These are phyloP conservation scores for Synanceia verrucosa DNA, from an alignment of 2,797 vertebrate species.

Conservation along the genomic window DNA sequence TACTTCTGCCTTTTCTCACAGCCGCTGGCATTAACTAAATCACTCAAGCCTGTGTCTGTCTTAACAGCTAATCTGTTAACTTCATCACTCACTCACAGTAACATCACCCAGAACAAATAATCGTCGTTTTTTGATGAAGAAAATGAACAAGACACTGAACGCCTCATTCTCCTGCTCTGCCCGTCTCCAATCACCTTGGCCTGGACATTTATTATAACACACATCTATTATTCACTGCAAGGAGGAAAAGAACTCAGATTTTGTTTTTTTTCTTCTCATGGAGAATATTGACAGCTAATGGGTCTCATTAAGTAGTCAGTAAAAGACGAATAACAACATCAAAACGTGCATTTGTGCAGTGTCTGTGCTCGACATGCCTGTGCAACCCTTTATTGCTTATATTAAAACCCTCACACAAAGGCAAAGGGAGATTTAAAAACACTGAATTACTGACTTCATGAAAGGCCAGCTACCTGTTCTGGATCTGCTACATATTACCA, in stretches of 20 bases:
- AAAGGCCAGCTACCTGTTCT: constrained; percentile 12
- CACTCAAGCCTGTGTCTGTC: neutral
- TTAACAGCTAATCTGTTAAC: constrained; percentile 35
- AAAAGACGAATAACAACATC: constrained; percentile 7
- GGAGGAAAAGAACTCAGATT: constrained; percentile 6
- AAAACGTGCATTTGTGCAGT: neutral
- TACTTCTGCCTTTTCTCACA: constrained; percentile 11
- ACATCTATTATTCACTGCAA: constrained; percentile 20
- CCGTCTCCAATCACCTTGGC: constrained; percentile 24
- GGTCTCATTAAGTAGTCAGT: neutral
- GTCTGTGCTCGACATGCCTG: neutral
- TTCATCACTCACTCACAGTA: constrained; percentile 15
- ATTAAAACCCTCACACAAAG: constrained; percentile 16
- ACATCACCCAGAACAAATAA: constrained; percentile 22
- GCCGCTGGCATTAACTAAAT: constrained; percentile 10
- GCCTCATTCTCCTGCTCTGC: constrained; percentile 5
- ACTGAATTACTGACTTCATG: constrained; percentile 31
- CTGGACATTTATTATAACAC: constrained; percentile 31
- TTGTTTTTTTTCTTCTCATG: neutral
- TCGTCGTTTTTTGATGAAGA: constrained; percentile 12
- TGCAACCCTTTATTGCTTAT: constrained; percentile 5
- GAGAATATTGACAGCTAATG: constrained; percentile 2
- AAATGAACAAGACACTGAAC: constrained; percentile 7
- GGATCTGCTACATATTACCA: constrained; percentile 17
- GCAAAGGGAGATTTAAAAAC: constrained; percentile 22